Conservation (phyloP, 2,113 vertebrate genomes). For the Microcebus lehilahytsara region DNA sequence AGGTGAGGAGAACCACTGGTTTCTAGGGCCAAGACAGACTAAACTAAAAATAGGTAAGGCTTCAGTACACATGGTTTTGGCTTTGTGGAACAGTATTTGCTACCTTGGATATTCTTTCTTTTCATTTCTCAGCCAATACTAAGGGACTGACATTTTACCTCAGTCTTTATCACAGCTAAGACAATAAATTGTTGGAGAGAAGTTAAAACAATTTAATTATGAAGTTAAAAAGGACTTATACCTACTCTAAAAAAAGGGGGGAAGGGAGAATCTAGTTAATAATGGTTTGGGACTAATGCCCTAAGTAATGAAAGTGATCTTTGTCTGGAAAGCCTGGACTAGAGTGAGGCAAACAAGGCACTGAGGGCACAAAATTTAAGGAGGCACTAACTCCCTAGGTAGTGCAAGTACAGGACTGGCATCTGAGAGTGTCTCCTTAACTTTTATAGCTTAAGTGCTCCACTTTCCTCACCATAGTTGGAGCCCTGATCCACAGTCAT, state of each 20-base stretch:
- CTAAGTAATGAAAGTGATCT: neutral
- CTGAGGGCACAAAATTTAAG: neutral
- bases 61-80: neutral
- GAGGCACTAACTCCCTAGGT: neutral
- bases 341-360: neutral
- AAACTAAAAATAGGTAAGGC: conserved; percentile 10
- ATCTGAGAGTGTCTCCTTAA: neutral
- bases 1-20: neutral
- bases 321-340: neutral
- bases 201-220: conserved; percentile 44
- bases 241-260: neutral
- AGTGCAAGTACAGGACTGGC: neutral
- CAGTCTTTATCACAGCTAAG: neutral
- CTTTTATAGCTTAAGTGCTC: neutral
- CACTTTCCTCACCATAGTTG: neutral
- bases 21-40: neutral
- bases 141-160: neutral
- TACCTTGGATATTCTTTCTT: conserved; percentile 17
- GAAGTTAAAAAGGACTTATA: neutral
- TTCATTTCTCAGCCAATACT: conserved; percentile 1
- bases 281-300: neutral
- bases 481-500: neutral
- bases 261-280: neutral
- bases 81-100: neutral
- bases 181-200: neutral